Conservation (phyloP, 1,140 invertebrate genomes). For the Aphelenchoides fujianensis region DNA sequence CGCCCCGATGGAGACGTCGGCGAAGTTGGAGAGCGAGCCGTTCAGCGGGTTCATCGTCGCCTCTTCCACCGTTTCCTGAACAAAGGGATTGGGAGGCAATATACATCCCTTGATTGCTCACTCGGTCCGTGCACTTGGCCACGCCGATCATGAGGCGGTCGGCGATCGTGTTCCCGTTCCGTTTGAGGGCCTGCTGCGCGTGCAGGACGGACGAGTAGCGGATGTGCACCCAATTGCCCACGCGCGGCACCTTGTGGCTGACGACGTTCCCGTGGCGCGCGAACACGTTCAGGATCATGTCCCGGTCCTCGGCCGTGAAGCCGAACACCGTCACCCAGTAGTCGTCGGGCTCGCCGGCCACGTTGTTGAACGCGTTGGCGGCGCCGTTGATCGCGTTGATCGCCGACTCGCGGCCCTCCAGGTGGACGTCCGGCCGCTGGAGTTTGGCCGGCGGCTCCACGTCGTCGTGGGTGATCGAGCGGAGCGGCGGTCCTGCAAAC, state of each 20-base stretch:
- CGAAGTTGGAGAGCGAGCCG: neutral
- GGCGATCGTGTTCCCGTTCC: conserved; percentile 33
- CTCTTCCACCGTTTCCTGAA: conserved; percentile 33
- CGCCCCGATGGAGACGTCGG: conserved; percentile 24
- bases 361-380: neutral
- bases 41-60: conserved; percentile 12
- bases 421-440: neutral
- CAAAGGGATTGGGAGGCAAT: conserved; percentile 2
- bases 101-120: neutral
- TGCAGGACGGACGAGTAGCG: conserved; percentile 42
- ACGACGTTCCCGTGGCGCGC: conserved; percentile 43
- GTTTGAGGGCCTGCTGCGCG: conserved; percentile 39
- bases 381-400: neutral
- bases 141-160: conserved; percentile 39
- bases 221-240: conserved; percentile 46
- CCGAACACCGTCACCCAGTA: conserved; percentile 50
- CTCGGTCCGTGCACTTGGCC: conserved; percentile 37
- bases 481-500: conserved; percentile 47
- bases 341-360: conserved; percentile 3
- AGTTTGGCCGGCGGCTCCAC: conserved; percentile 39
- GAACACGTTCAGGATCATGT: conserved; percentile 39
- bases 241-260: conserved; percentile 42
- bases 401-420: neutral
- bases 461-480: conserved; percentile 34
- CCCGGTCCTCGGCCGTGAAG: conserved; percentile 29